These are phyloP conservation scores for Parazoanthus swiftii DNA, from an alignment of 92 coral and sea anemone genomes.

Conservation along the genomic window DNA sequence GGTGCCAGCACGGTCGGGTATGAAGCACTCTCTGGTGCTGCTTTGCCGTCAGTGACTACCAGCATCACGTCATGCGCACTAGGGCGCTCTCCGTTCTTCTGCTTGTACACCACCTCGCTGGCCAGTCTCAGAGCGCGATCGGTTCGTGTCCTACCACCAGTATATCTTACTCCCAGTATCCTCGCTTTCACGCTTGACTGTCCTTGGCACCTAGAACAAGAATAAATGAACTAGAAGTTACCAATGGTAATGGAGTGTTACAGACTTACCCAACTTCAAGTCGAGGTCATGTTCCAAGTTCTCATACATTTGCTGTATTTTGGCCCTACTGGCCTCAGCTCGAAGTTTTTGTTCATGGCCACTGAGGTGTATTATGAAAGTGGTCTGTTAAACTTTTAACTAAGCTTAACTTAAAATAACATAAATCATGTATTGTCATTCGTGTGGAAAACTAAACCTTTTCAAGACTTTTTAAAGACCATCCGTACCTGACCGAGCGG, in stretches of 20 bases:
- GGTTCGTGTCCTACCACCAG: slow-evolving; percentile 24
- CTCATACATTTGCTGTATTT: no score
- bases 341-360: no score
- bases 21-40: not conserved
- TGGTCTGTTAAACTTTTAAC: no score
- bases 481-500: slow-evolving; percentile 17
- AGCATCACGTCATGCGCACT: slow-evolving; percentile 24
- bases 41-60: slow-evolving; percentile 37
- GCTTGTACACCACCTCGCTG: slow-evolving; percentile 12
- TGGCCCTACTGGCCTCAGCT: no score
- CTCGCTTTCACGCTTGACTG: slow-evolving; percentile 17
- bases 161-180: slow-evolving; percentile 12
- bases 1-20: slow-evolving; percentile 24
- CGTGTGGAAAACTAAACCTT: not conserved
- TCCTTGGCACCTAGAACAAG: slow-evolving; percentile 12
- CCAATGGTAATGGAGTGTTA: not conserved
- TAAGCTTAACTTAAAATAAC: no score
- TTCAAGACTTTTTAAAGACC: not conserved
- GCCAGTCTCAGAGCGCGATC: slow-evolving; percentile 25
- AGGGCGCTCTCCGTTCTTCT: slow-evolving; percentile 31
- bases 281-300: no score
- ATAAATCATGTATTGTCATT: no score
- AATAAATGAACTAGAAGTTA: no score
- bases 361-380: no score
- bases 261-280: not conserved